Percentiles rank a stretch among this genome's conserved stretches.
Conservation (phyloP, 2,113 vertebrate genomes). For the Oriolus oriolus region DNA sequence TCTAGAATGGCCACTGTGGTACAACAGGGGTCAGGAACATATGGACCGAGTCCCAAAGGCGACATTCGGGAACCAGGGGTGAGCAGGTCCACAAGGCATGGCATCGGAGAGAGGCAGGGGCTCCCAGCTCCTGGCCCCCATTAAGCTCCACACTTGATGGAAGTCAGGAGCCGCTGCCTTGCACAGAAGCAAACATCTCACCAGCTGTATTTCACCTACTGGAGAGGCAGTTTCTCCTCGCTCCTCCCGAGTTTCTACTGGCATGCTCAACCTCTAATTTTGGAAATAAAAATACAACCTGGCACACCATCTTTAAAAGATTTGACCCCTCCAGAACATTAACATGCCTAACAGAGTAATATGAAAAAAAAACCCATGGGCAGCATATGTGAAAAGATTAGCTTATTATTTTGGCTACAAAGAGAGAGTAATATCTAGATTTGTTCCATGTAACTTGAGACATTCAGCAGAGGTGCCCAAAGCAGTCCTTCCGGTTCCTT, state of each 20-base stretch:
- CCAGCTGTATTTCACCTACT: not conserved
- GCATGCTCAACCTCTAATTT: constrained; percentile 45
- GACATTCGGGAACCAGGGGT: not conserved
- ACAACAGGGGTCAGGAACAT: constrained; percentile 32
- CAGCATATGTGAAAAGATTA: not conserved
- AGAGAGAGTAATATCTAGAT: not conserved
- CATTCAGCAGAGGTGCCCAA: not conserved
- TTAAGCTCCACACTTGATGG: not conserved
- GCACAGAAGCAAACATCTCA: constrained; percentile 31
- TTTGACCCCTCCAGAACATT: not conserved
- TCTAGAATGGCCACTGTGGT: constrained; percentile 26
- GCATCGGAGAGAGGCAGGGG: not conserved
- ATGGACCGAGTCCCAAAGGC: not conserved
- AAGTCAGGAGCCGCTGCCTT: not conserved
- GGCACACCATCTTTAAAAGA: constrained; percentile 8
- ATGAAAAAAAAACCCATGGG: not conserved
- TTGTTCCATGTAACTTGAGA: not conserved
- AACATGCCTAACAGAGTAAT: not conserved
- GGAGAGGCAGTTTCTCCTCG: constrained; percentile 21
- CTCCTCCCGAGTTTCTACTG: constrained; percentile 19
- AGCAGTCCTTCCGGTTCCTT: not conserved
- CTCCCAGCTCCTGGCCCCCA: constrained; percentile 26
- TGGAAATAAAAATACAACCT: constrained; percentile 58
- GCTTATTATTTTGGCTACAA: not conserved
- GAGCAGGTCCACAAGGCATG: constrained; percentile 36